These are phyloP conservation scores for Formicarius rufipectus DNA, from an alignment of 2,113 vertebrate genomes.

Conservation along the genomic window DNA sequence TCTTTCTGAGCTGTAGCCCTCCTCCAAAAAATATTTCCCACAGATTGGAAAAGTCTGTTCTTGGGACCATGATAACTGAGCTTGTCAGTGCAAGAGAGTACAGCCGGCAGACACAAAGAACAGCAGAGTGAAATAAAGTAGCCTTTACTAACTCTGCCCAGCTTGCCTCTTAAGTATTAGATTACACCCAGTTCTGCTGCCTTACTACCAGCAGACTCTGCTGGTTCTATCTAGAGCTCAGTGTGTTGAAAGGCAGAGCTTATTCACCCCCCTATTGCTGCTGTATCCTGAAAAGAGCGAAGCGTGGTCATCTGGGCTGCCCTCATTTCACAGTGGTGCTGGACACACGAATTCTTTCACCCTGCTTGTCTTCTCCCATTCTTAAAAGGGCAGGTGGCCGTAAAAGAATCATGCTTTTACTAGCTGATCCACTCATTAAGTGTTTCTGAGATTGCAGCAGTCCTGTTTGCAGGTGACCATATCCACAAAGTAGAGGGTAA, in stretches of 20 bases:
- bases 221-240: not conserved
- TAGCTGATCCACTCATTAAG: not conserved
- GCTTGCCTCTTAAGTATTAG: not conserved
- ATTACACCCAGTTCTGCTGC: not conserved
- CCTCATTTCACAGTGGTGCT: not conserved
- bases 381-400: not conserved
- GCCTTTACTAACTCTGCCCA: not conserved
- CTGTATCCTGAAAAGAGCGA: not conserved
- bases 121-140: not conserved
- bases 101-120: not conserved
- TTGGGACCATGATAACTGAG: not conserved
- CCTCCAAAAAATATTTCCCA: not conserved
- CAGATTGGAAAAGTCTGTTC: constrained; percentile 26
- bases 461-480: not conserved
- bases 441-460: not conserved
- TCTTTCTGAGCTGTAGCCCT: not conserved
- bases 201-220: not conserved
- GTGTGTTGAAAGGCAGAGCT: not conserved
- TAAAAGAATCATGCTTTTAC: not conserved
- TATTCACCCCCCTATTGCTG: not conserved
- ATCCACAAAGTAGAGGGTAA: not conserved
- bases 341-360: not conserved
- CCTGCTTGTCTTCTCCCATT: not conserved
- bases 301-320: not conserved
- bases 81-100: constrained; percentile 1